A percentile compares a stretch with the other conserved stretches of the same genome.
These are phyloP conservation scores for Pseudomugil gertrudae DNA, from an alignment of 2,797 vertebrate species.

Conservation along the genomic window DNA sequence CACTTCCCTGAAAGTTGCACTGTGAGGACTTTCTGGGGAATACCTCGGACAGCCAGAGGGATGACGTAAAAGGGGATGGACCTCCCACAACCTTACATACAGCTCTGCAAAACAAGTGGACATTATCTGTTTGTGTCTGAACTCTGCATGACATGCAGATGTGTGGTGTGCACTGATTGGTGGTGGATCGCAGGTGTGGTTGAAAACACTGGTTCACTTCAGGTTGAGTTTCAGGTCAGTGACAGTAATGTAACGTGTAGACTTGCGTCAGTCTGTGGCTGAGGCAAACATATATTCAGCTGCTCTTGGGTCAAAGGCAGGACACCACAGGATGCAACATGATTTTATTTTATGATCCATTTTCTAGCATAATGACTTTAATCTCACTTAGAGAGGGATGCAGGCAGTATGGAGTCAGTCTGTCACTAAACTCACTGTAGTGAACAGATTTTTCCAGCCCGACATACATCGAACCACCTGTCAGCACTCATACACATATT, in stretches of 20 bases:
- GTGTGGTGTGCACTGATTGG: conserved; percentile 47
- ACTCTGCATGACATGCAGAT: not conserved
- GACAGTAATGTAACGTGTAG: not conserved
- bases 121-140: conserved; percentile 4
- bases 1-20: no score
- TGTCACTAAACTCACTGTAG: not conserved
- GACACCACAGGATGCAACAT: no score
- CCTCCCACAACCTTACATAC: not conserved
- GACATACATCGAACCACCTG: no score
- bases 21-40: no score
- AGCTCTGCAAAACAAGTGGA: conserved; percentile 14
- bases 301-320: no score
- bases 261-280: not conserved
- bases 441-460: conserved; percentile 21
- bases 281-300: not conserved
- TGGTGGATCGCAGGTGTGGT: conserved; percentile 27
- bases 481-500: no score
- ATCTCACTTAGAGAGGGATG: not conserved
- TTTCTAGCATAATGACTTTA: no score
- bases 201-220: conserved; percentile 24
- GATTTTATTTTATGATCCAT: no score
- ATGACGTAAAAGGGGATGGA: no score
- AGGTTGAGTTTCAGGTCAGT: not conserved
- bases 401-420: no score
- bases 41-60: no score